phyloP scores from a whole-genome alignment of 1,140 invertebrate species.

The Homalodisca vitripennis region DNA sequence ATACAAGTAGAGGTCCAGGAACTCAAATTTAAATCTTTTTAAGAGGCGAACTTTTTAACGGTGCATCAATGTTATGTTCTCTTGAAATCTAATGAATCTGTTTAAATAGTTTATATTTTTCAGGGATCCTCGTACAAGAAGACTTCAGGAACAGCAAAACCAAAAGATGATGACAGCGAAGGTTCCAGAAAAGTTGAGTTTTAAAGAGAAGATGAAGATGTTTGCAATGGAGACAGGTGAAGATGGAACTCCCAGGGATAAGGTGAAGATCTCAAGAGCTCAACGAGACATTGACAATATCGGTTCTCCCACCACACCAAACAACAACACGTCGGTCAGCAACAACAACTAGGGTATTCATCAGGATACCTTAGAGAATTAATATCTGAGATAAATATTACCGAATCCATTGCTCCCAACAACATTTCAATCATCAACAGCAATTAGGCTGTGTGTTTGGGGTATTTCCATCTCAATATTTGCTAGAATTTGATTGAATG shows the following conservation, averaged over 20 bases:
- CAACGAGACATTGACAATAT: conserved; percentile 86
- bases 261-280: conserved; percentile 89
- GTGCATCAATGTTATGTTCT: background rate
- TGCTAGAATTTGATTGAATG: background rate
- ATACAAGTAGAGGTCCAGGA: no score
- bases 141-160: conserved; percentile 75
- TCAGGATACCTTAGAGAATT: background rate
- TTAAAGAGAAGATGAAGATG: conserved; percentile 97
- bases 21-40: no score
- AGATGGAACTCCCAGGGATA: conserved; percentile 82
- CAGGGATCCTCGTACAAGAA: conserved; percentile 79
- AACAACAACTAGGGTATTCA: background rate
- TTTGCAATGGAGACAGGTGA: conserved; percentile 92
- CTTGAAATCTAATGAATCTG: background rate
- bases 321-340: conserved; percentile 44
- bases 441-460: background rate
- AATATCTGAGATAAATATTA: background rate
- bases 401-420: background rate
- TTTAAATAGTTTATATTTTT: conserved; percentile 30
- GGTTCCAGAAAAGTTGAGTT: conserved; percentile 82
- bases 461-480: background rate
- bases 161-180: conserved; percentile 63
- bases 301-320: conserved; percentile 51
- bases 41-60: no score
- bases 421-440: background rate